phyloP scores from a whole-genome alignment of 2,888 invertebrate species.

The Pristionchus mayeri region DNA sequence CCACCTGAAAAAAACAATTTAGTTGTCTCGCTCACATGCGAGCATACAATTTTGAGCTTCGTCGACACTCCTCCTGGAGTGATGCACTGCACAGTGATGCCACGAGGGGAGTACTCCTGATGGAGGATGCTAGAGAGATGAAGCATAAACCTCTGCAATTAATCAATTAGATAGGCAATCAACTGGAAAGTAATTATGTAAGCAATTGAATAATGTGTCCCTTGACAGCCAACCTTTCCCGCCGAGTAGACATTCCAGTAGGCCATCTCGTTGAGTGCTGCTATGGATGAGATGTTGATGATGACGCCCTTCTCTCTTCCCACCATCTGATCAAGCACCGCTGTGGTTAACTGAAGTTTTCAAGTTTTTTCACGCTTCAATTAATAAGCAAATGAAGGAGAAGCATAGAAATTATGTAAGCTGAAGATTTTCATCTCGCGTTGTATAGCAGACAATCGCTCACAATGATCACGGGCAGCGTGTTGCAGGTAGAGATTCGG shows the following conservation, averaged over 20 bases:
- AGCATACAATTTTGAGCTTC: conserved; percentile 58
- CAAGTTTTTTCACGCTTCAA: background rate
- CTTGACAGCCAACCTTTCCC: conserved; percentile 84
- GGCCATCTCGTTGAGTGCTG: conserved; percentile 85
- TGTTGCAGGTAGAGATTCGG: conserved; percentile 85
- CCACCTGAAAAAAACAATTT: background rate
- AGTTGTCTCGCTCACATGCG: too few relatives aligned
- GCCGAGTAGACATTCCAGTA: conserved; percentile 85
- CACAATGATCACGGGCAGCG: conserved; percentile 84
- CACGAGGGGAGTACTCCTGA: conserved; percentile 77
- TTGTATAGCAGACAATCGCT: background rate
- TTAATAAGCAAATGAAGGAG: too few relatives aligned
- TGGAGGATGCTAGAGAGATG: conserved; percentile 75
- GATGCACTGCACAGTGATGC: conserved; percentile 76
- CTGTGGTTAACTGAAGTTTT: background rate
- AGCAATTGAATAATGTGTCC: too few relatives aligned
- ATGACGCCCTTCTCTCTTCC: conserved; percentile 77
- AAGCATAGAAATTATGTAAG: too few relatives aligned
- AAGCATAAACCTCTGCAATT: conserved; percentile 59
- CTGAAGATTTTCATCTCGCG: background rate
- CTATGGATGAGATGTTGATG: conserved; percentile 90
- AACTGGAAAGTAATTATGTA: too few relatives aligned
- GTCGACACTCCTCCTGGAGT: conserved; percentile 72
- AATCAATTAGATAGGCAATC: background rate
- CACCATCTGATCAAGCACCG: background rate